Conservation (phyloP, 2,888 invertebrate genomes). For the Tenodera sinensis region DNA sequence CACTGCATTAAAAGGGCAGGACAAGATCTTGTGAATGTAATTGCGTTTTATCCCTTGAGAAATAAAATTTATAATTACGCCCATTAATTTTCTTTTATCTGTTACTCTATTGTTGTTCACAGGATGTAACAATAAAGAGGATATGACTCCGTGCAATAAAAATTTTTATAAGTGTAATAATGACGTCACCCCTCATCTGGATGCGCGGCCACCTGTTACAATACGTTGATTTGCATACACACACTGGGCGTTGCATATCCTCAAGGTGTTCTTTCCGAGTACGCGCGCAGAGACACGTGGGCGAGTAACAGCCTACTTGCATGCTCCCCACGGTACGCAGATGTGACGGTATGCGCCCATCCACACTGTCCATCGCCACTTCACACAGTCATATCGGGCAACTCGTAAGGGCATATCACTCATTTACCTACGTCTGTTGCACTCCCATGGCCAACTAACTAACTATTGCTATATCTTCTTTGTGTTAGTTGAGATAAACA, state of each 20-base stretch:
- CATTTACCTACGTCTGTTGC: too few species aligned
- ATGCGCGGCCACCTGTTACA: neutral
- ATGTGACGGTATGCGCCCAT: neutral
- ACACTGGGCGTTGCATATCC: neutral
- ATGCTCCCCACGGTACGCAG: neutral
- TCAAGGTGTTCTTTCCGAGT: neutral
- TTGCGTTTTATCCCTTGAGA: neutral
- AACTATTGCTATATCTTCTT: too few species aligned
- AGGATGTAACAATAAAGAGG: neutral
- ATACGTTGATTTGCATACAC: neutral
- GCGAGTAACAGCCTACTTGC: neutral
- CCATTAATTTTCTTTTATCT: neutral
- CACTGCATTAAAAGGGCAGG: neutral
- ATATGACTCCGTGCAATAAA: neutral
- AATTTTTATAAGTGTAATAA: neutral
- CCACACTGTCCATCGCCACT: neutral
- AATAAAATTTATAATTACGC: neutral
- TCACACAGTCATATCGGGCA: too few species aligned
- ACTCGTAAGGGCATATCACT: too few species aligned
- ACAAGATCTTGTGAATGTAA: neutral
- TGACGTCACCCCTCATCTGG: neutral
- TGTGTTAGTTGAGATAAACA: too few species aligned
- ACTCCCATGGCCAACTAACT: too few species aligned
- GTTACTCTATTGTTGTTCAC: neutral
- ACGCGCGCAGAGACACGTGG: neutral